Evolutionary conservation across 1,140 invertebrate species (phyloP).

Genomic region (Stegodyphus mimosarum): DNA sequence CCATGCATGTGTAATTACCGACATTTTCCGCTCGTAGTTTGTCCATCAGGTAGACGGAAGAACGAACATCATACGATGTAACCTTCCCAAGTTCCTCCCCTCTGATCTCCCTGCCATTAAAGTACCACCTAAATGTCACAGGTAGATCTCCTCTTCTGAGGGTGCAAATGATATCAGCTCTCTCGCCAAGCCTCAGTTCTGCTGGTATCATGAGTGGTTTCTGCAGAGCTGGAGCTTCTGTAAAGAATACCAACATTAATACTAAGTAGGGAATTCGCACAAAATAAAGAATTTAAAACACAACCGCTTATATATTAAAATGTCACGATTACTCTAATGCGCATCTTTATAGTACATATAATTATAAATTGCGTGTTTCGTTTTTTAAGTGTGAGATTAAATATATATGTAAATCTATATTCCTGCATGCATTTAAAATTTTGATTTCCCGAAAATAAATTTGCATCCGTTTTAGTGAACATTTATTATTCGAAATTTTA

Average conservation of each 20-base stretch:
- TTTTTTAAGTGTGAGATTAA: too few species aligned
- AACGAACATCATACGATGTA: slow-evolving; percentile 41
- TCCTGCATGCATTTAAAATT: too few species aligned
- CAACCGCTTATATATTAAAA: too few species aligned
- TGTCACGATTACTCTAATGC: too few species aligned
- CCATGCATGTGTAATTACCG: slow-evolving; percentile 50
- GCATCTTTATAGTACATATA: too few species aligned
- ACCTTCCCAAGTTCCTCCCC: slow-evolving; percentile 42
- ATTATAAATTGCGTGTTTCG: too few species aligned
- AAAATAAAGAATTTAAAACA: too few species aligned
- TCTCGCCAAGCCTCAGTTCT: slow-evolving; percentile 36
- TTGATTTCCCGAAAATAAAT: too few species aligned
- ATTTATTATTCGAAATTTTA: too few species aligned
- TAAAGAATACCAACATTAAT: neutral
- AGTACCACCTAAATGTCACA: slow-evolving; percentile 45
- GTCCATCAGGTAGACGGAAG: slow-evolving; percentile 54
- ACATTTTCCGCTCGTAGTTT: slow-evolving; percentile 47
- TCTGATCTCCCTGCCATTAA: slow-evolving; percentile 44
- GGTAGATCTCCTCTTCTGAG: slow-evolving; percentile 36
- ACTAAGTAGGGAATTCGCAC: too few species aligned
- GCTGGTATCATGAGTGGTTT: slow-evolving; percentile 53
- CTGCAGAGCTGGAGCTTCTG: slow-evolving; percentile 49
- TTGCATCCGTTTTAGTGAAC: too few species aligned
- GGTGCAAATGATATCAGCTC: slow-evolving; percentile 53
- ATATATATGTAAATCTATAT: too few species aligned